Evolutionary conservation across 2,113 vertebrate genomes (phyloP).

Genomic region (Nicator chloris): DNA sequence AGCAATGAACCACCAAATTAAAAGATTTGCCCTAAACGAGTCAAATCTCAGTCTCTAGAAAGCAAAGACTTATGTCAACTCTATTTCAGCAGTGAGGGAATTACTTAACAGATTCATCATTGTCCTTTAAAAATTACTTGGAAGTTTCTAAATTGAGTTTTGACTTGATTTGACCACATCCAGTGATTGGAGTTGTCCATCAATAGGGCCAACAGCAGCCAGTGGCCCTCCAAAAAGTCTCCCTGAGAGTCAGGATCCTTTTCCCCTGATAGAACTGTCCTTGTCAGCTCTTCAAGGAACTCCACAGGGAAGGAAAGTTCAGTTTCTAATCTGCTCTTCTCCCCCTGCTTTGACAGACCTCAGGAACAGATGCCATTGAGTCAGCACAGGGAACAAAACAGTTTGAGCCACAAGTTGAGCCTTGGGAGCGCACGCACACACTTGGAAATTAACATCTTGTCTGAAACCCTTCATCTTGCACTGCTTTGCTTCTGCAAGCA

Average conservation of each 20-base stretch:
- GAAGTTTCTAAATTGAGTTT: neutral
- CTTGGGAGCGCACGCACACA: neutral
- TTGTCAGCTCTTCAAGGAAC: neutral
- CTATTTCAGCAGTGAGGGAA: neutral
- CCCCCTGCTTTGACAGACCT: neutral
- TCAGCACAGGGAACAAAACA: constrained; percentile 1
- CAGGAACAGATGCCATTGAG: constrained; percentile 30
- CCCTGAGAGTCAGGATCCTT: neutral
- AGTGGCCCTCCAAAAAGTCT: neutral
- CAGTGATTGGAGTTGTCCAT: neutral
- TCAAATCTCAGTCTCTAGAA: neutral
- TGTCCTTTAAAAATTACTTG: neutral
- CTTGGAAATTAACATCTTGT: neutral
- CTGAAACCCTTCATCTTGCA: neutral
- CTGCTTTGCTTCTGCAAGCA: neutral
- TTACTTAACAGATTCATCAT: neutral
- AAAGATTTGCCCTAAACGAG: neutral
- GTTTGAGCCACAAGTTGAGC: neutral
- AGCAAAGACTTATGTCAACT: neutral
- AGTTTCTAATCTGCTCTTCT: neutral
- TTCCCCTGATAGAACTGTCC: neutral
- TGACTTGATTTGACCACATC: neutral
- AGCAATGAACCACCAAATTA: neutral
- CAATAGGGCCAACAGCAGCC: neutral
- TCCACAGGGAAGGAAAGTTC: neutral